These are phyloP conservation scores for Bothrops jararaca DNA, from an alignment of 2,113 vertebrate genomes.

Conservation along the genomic window DNA sequence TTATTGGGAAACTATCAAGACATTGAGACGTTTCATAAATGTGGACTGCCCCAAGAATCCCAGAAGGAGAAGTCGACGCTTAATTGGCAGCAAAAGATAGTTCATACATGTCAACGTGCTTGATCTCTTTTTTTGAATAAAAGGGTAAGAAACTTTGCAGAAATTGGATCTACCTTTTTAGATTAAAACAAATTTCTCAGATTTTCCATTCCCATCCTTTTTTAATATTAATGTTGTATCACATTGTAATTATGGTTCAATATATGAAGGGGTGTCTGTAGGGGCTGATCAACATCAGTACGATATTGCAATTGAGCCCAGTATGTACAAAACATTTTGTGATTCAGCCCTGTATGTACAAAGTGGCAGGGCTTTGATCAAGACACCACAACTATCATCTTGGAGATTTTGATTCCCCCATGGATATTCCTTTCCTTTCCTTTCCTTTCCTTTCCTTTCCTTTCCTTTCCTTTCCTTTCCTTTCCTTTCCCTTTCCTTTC, in stretches of 20 bases:
- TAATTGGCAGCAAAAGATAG: neutral
- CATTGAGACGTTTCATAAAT: neutral
- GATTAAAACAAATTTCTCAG: neutral
- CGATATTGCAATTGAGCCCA: neutral
- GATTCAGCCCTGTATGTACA: neutral
- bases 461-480: too few species aligned
- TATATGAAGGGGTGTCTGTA: neutral
- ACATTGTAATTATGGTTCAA: neutral
- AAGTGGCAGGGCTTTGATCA: neutral
- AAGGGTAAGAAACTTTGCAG: neutral
- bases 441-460: neutral
- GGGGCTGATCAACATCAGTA: neutral
- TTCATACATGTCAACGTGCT: neutral
- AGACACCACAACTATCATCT: neutral
- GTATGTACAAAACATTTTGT: neutral
- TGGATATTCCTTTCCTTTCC: neutral
- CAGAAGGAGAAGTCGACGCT: neutral
- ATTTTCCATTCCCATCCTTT: neutral
- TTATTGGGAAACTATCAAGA: neutral
- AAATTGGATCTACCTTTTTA: neutral
- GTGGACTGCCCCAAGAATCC: neutral
- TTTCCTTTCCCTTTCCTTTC: too few species aligned
- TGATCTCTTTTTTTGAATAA: neutral
- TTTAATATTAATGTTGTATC: neutral
- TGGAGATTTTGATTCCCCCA: neutral